Evolutionary conservation across 2,797 vertebrate genomes (phyloP).

Genomic region (Siniperca obscura): DNA sequence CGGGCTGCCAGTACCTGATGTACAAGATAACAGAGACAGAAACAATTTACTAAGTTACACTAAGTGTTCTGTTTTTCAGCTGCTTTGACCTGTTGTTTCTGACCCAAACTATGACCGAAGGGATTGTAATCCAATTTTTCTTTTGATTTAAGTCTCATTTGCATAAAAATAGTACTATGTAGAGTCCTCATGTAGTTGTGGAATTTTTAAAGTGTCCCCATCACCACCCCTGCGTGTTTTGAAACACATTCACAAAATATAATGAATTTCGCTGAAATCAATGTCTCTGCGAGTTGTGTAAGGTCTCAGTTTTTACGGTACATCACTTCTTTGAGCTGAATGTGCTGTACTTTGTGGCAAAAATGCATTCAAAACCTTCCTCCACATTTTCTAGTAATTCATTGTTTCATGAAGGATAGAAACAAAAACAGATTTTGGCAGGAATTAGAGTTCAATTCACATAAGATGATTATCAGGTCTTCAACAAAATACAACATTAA

Average conservation of each 20-base stretch:
- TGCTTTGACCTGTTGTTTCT: neutral
- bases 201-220: neutral
- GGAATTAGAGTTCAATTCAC: neutral
- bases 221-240: neutral
- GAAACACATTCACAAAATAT: slow-evolving; percentile 1
- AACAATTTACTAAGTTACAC: neutral
- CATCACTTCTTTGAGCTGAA: neutral
- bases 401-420: neutral
- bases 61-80: neutral
- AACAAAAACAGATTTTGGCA: neutral
- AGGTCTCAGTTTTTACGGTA: neutral
- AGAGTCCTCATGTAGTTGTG: neutral
- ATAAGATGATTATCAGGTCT: neutral
- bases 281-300: neutral
- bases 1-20: slow-evolving; percentile 58
- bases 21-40: neutral
- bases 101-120: neutral
- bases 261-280: neutral
- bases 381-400: neutral
- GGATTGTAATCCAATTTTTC: neutral
- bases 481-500: neutral
- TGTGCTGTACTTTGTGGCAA: neutral
- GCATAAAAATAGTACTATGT: neutral
- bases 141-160: slow-evolving; percentile 18
- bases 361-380: neutral